Base-by-base conservation (phyloP, 2,797 vertebrate species). In the Synanceia verrucosa region DNA sequence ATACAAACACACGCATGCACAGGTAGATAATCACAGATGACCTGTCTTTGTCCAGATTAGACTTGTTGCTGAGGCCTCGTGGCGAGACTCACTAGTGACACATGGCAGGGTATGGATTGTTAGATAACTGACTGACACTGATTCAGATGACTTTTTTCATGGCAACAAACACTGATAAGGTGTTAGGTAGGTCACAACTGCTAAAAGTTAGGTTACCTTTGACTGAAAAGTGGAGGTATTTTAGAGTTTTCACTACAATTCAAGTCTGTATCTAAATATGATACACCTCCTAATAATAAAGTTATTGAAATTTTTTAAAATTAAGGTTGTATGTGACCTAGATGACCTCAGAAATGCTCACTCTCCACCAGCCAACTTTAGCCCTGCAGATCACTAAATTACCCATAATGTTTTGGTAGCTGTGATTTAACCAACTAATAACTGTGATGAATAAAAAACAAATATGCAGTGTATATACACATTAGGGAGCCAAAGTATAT, bases 41-140 rank as follows among this genome's bases (percentile, higher is more conserved):
- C 73, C 76, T 70, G 69, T 68, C 64, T 86, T 75, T 80, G 70
- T 83, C 53, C 62, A 53, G 86, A 86, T 88, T 84, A 86, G 62
- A 43, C 37, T 41, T 43, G 37, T 21, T 66, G 56, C 43, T 46
- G 34, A 74, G 43, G 73, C 50, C 52, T 14, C 34, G 33, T 62
- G 51, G 59, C 53, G 34, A 47, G 6, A 28, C 13, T 71, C 28
- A n/a, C 51, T 28, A 50, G 16, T 58, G 29, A 72, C 53, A 60
- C 70, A 50, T 56, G 48, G 29, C 52, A 43, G 28, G 50, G 23
- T 53, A 56, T 46, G 44, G 47, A 59, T 26, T 39, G 47, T 73
- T 64, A 79, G 19, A 59, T 43, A 73, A 78, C 65, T 39, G 33
- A 24, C 19, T 70, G 65, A 29, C 26, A 37, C n/a, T 33, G 29